Percentiles rank a stretch among this genome's conserved stretches.
phyloP scores from a whole-genome alignment of 2,113 vertebrate genomes.

The Eleginops maclovinus region DNA sequence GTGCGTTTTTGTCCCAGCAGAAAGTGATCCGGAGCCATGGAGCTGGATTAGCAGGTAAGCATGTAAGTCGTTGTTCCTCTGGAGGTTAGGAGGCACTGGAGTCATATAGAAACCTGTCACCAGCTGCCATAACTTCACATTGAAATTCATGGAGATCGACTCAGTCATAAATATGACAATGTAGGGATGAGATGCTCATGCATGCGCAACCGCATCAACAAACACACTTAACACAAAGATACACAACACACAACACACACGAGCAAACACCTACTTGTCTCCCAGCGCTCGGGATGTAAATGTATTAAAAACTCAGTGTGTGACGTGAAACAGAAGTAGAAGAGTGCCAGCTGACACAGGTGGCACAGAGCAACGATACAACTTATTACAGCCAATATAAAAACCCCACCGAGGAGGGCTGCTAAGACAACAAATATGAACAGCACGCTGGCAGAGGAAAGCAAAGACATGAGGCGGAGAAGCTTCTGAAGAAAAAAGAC shows the following conservation, averaged over 20 bases:
- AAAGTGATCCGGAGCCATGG: constrained; percentile 16
- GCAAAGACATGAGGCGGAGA: constrained; percentile 41
- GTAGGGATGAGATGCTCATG: constrained; percentile 23
- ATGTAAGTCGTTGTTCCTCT: constrained; percentile 47
- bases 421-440: constrained; percentile 73
- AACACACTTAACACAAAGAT: constrained; percentile 30
- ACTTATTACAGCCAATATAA: constrained; percentile 74
- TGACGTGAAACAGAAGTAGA: constrained; percentile 55
- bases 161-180: constrained; percentile 46
- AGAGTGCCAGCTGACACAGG: constrained; percentile 74
- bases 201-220: constrained; percentile 11
- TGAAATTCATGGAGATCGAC: constrained; percentile 63
- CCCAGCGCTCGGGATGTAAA: constrained; percentile 62
- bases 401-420: constrained; percentile 62
- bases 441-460: constrained; percentile 44
- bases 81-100: constrained; percentile 51
- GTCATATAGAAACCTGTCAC: constrained; percentile 55
- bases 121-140: constrained; percentile 59
- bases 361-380: constrained; percentile 73
- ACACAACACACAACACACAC: constrained; percentile 36
- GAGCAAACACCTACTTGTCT: constrained; percentile 60
- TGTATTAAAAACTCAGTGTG: constrained; percentile 69
- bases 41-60: constrained; percentile 58
- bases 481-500: constrained; percentile 33
- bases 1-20: constrained; percentile 4